phyloP scores from a whole-genome alignment of 2,888 invertebrate species.

The Platycheirus albimanus region DNA sequence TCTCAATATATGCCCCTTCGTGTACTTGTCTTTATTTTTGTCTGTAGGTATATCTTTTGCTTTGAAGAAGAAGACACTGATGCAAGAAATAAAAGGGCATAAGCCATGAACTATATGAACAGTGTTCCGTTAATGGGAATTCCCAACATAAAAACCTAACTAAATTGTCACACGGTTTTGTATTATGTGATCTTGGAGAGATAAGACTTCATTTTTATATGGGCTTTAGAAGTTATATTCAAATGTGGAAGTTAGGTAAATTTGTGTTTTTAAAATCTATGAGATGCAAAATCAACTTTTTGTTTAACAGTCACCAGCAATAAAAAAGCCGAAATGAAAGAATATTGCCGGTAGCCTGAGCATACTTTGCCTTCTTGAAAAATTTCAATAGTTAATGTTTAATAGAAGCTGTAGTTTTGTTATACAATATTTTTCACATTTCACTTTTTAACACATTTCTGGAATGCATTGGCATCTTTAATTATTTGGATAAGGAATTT shows the following conservation, averaged over 20 bases:
- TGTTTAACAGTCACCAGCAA: background rate
- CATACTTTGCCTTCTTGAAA: too few relatives aligned
- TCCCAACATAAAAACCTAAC: constrained; percentile 41
- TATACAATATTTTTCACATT: too few relatives aligned
- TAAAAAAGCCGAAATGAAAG: background rate
- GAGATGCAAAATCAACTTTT: constrained; percentile 37
- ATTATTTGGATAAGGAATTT: too few relatives aligned
- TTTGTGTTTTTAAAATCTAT: constrained; percentile 51
- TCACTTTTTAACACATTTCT: too few relatives aligned
- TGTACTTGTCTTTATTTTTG: constrained; percentile 32
- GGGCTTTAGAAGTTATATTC: constrained; percentile 34
- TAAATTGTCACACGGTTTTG: constrained; percentile 38
- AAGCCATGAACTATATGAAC: background rate
- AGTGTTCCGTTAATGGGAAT: constrained; percentile 57
- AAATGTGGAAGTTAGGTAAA: constrained; percentile 17
- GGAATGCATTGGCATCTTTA: too few relatives aligned
- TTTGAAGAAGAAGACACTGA: constrained; percentile 9
- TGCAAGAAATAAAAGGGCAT: constrained; percentile 14
- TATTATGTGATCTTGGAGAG: background rate
- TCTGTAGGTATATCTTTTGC: constrained; percentile 44
- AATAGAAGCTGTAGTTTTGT: too few relatives aligned
- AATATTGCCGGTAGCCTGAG: constrained; percentile 9
- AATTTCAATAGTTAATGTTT: too few relatives aligned
- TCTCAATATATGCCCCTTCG: constrained; percentile 30
- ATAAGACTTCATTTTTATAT: too few relatives aligned